A percentile compares a stretch with the other conserved stretches of the same genome.
These are phyloP conservation scores for Atrichornis clamosus DNA, from an alignment of 2,113 vertebrate genomes.

Conservation along the genomic window DNA sequence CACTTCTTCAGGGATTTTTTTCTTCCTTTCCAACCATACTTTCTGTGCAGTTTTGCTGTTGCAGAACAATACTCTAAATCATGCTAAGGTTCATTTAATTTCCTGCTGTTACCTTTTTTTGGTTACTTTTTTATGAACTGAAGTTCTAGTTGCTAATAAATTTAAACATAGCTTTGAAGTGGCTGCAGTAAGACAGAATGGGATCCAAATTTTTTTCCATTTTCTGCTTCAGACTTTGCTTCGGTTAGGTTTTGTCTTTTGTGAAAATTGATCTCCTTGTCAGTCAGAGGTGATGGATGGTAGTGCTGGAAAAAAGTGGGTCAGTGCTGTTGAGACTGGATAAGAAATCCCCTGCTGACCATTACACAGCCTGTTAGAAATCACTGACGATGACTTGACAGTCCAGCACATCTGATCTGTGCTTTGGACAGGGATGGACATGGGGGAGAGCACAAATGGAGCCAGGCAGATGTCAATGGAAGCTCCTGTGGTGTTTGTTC, in stretches of 20 bases:
- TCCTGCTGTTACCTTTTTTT: slow-evolving; percentile 47
- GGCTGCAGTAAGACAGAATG: background rate
- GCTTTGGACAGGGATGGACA: background rate
- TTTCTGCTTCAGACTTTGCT: background rate
- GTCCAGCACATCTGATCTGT: background rate
- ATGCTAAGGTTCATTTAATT: slow-evolving; percentile 45
- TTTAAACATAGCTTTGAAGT: slow-evolving; percentile 24
- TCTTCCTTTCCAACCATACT: background rate
- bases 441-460: background rate
- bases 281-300: slow-evolving; percentile 13
- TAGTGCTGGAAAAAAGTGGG: slow-evolving; percentile 12
- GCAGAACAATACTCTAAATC: slow-evolving; percentile 6
- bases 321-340: background rate
- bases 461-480: background rate
- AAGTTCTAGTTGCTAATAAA: slow-evolving; percentile 41
- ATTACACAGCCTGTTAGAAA: slow-evolving; percentile 20
- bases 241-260: background rate
- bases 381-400: slow-evolving; percentile 21
- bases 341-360: slow-evolving; percentile 32
- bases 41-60: background rate
- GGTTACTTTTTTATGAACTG: slow-evolving; percentile 47
- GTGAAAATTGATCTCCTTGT: background rate
- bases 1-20: background rate
- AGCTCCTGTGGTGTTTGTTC: background rate
- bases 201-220: background rate